Conservation (phyloP, 37 sponge, comb jelly and placozoan species). For the Hormiphora californensis region DNA sequence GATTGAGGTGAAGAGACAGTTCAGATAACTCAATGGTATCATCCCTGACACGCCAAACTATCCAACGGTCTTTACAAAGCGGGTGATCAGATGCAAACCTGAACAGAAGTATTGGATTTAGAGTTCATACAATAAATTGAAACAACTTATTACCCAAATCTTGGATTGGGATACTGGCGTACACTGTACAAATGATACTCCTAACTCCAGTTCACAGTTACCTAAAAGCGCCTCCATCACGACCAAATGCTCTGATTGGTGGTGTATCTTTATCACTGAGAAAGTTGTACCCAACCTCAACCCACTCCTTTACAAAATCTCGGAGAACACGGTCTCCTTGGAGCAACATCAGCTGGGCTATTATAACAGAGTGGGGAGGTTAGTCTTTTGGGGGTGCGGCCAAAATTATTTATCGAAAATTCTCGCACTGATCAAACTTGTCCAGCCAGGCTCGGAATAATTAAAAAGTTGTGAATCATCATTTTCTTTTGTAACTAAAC, state of each 20-base stretch:
- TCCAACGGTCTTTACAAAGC: constrained; percentile 32
- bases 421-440: no score
- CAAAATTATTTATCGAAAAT: no score
- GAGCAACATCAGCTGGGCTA: no score
- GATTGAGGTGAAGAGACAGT: constrained; percentile 38
- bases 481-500: no score
- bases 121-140: not conserved
- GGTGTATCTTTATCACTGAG: constrained; percentile 42
- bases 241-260: not conserved
- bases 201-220: no score
- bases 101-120: not conserved
- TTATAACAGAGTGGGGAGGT: no score
- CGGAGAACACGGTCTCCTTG: constrained; percentile 23
- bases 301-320: constrained; percentile 42
- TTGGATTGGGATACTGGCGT: no score
- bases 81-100: not conserved
- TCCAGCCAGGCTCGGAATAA: no score
- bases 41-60: constrained; percentile 15
- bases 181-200: no score
- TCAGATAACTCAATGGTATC: constrained; percentile 3
- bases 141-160: no score
- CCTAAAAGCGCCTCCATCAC: constrained; percentile 40
- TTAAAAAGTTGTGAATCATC: no score
- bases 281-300: constrained; percentile 27
- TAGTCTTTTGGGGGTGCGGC: no score